Percentiles rank a stretch among this genome's conserved stretches.
Evolutionary conservation across 1,140 invertebrate genomes (phyloP).

Genomic region (Pygmarrhopalites habei): DNA sequence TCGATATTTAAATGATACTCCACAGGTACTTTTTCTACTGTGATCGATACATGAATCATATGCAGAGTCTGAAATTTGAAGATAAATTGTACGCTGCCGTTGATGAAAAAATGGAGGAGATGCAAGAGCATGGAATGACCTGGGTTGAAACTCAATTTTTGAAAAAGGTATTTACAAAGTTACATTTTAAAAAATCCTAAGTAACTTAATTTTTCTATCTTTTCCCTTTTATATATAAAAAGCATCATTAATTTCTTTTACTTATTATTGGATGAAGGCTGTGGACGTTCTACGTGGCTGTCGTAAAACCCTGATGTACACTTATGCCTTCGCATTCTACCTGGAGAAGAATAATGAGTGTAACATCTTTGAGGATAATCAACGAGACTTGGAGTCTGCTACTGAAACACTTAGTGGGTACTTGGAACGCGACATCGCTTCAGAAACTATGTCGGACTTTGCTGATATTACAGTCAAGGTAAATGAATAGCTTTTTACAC

Average conservation of each 20-base stretch:
- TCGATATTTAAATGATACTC: too few relatives aligned
- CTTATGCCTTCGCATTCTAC: slow-evolving; percentile 98
- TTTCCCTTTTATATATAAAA: too few relatives aligned
- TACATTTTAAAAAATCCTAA: too few relatives aligned
- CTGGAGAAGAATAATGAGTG: slow-evolving; percentile 97
- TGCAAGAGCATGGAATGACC: slow-evolving; percentile 57
- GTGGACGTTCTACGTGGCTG: slow-evolving; percentile 97
- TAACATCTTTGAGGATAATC: slow-evolving; percentile 91
- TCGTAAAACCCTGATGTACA: slow-evolving; percentile 97
- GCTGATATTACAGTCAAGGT: slow-evolving; percentile 98
- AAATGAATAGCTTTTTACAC: background rate
- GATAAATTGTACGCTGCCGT: slow-evolving; percentile 50
- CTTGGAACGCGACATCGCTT: slow-evolving; percentile 94
- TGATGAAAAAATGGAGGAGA: slow-evolving; percentile 56
- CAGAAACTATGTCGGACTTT: slow-evolving; percentile 93
- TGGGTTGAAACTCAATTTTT: slow-evolving; percentile 61
- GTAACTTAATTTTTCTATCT: too few relatives aligned
- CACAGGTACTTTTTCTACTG: slow-evolving; percentile 48
- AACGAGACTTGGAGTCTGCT: slow-evolving; percentile 92
- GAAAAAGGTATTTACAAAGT: too few relatives aligned
- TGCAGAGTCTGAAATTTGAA: slow-evolving; percentile 58
- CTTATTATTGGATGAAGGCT: too few relatives aligned
- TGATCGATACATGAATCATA: slow-evolving; percentile 59
- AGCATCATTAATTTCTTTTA: too few relatives aligned
- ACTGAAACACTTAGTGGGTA: slow-evolving; percentile 96